Evolutionary conservation across 2,888 invertebrate species (phyloP).

Genomic region (Platycheirus rosarum): DNA sequence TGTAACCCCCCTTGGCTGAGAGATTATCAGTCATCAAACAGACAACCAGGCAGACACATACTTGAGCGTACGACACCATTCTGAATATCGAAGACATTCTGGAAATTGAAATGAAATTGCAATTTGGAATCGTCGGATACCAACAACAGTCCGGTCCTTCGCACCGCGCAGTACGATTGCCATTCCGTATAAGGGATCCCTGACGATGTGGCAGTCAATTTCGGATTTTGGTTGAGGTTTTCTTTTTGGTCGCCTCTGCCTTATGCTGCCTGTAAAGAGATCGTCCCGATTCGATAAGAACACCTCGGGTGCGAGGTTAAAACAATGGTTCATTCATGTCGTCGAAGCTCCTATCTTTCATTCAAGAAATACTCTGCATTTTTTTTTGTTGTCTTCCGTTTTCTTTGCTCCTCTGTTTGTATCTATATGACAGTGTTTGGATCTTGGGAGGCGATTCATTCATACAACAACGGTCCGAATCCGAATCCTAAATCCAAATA

Average conservation of each 20-base stretch:
- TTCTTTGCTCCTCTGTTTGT: conserved; percentile 10
- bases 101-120: conserved; percentile 71
- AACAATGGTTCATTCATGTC: conserved; percentile 74
- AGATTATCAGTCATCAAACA: conserved; percentile 68
- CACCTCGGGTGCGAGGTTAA: conserved; percentile 73
- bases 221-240: conserved; percentile 69
- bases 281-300: conserved; percentile 73
- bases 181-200: conserved; percentile 50
- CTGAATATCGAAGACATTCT: conserved; percentile 67
- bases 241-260: conserved; percentile 53
- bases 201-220: conserved; percentile 65
- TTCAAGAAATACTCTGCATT: conserved; percentile 70
- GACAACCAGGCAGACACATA: conserved; percentile 47
- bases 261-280: conserved; percentile 47
- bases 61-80: conserved; percentile 52
- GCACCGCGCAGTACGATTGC: conserved; percentile 7
- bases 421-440: conserved; percentile 21
- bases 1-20: conserved; percentile 37
- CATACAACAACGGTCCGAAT: conserved; percentile 55
- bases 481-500: conserved; percentile 36
- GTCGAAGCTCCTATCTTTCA: conserved; percentile 71
- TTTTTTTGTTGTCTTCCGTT: conserved; percentile 5
- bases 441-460: conserved; percentile 58
- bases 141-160: not conserved
- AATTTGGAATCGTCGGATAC: conserved; percentile 49